These are phyloP conservation scores for Delichon dasypus DNA, from an alignment of 2,797 vertebrate genomes.

Conservation along the genomic window DNA sequence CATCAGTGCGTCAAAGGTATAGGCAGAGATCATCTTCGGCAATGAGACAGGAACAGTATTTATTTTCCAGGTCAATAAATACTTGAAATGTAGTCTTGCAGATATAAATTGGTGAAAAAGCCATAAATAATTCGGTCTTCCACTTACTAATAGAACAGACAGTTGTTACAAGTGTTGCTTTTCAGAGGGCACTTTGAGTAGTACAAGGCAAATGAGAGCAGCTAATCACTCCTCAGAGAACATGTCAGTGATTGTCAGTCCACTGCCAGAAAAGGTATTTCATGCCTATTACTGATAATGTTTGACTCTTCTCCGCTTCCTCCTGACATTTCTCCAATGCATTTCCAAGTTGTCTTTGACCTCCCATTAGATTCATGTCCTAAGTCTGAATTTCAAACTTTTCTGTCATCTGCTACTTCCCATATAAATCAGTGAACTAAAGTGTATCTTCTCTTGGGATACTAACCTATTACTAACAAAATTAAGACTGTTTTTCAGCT, in stretches of 20 bases:
- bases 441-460: background rate
- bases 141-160: background rate
- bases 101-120: slow-evolving; percentile 28
- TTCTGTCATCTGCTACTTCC: background rate
- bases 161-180: background rate
- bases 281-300: background rate
- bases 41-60: background rate
- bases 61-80: slow-evolving; percentile 24
- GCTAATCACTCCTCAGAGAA: background rate
- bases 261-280: slow-evolving; percentile 24
- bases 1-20: background rate
- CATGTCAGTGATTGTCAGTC: background rate
- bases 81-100: slow-evolving; percentile 13
- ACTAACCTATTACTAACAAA: background rate
- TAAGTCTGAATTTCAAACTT: background rate
- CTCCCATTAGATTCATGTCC: background rate
- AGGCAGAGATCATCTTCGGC: background rate
- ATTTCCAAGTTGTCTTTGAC: background rate
- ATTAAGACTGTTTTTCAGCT: background rate
- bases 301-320: background rate
- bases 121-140: background rate
- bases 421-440: background rate
- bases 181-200: background rate
- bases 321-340: background rate
- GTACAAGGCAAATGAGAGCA: background rate